Conservation (phyloP, 92 coral and sea anemone species). For the Parazoanthus atlanticus region DNA sequence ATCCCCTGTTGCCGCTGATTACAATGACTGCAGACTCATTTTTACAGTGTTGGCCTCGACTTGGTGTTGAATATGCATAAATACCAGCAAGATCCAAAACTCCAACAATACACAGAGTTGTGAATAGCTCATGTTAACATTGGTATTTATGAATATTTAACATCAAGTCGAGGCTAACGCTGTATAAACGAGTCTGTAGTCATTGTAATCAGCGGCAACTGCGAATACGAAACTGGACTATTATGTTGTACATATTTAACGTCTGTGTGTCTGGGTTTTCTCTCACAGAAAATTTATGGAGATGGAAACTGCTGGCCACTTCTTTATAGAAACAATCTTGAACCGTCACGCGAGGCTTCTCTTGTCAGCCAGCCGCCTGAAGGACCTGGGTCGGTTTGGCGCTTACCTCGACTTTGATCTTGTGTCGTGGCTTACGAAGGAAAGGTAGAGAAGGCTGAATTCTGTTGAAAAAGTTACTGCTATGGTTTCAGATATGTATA, state of each 20-base stretch:
- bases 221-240: too few species aligned
- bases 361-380: conserved; percentile 77
- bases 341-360: conserved; percentile 93
- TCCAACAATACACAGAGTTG: too few species aligned
- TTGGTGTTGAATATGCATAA: too few species aligned
- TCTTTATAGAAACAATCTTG: conserved; percentile 92
- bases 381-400: conserved; percentile 92
- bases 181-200: too few species aligned
- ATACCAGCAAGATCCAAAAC: too few species aligned
- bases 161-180: too few species aligned
- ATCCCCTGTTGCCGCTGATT: too few species aligned
- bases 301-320: conserved; percentile 80
- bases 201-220: too few species aligned
- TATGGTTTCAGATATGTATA: neutral
- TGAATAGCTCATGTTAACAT: too few species aligned
- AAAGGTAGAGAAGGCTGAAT: conserved; percentile 60
- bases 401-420: conserved; percentile 89
- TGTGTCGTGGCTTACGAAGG: conserved; percentile 91
- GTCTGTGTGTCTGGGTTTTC: neutral
- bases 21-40: too few species aligned
- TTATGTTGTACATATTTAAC: neutral
- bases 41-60: too few species aligned
- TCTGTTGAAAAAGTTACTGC: neutral
- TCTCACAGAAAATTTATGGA: conserved; percentile 52
- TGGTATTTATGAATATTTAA: too few species aligned